Conservation (phyloP, 2,113 vertebrate genomes). For the Galeopterus variegatus region DNA sequence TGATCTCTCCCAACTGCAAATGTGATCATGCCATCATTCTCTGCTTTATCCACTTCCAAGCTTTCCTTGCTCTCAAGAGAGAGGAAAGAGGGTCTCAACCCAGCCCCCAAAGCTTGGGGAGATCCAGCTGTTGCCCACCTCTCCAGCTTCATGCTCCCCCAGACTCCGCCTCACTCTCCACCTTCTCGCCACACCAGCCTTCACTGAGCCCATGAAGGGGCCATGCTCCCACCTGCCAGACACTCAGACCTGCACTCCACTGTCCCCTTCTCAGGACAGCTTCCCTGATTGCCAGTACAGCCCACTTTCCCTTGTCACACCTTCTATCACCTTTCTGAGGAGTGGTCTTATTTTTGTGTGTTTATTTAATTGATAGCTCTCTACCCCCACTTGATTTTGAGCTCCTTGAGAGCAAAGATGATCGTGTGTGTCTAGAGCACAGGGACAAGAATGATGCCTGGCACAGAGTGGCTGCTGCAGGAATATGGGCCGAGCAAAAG, state of each 20-base stretch:
- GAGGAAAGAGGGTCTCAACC: not conserved
- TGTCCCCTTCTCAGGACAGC: no score
- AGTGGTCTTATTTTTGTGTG: not conserved
- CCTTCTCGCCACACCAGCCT: not conserved
- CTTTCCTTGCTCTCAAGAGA: not conserved
- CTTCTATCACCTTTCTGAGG: no score
- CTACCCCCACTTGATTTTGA: not conserved
- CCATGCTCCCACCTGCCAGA: fast-evolving
- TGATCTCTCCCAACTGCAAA: not conserved
- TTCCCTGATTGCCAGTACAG: not conserved
- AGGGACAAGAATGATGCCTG: not conserved
- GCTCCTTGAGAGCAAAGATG: not conserved
- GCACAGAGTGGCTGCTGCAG: not conserved
- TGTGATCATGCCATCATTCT: no score
- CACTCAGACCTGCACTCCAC: no score
- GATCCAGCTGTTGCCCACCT: fast-evolving
- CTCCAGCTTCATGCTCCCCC: fast-evolving
- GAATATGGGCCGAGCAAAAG: not conserved
- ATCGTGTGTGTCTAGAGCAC: not conserved
- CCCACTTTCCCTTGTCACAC: not conserved
- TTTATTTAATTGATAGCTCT: not conserved
- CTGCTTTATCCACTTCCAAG: not conserved
- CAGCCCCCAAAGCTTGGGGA: no score
- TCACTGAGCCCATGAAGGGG: not conserved
- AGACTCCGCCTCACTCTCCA: fast-evolving